Percentiles rank a stretch among this genome's conserved stretches.
Evolutionary conservation across 1,140 invertebrate species (phyloP).

Genomic region (Drosophila takahashii): DNA sequence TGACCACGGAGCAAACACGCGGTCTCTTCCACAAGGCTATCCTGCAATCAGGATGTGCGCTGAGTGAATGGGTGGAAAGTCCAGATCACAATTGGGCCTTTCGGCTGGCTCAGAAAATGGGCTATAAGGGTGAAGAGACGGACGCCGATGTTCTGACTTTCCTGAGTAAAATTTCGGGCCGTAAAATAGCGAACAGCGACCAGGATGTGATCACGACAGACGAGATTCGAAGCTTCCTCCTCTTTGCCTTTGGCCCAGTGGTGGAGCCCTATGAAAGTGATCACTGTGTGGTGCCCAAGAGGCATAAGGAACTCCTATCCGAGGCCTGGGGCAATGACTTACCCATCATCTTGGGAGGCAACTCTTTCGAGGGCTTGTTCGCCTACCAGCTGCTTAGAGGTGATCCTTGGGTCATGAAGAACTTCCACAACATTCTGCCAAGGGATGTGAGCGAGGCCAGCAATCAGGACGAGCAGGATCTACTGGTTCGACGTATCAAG

Average conservation of each 20-base stretch:
- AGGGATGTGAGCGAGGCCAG: slow-evolving; percentile 51
- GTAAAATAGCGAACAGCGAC: slow-evolving; percentile 86
- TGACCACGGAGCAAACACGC: slow-evolving; percentile 85
- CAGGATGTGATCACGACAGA: slow-evolving; percentile 52
- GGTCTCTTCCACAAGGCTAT: slow-evolving; percentile 85
- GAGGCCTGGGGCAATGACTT: slow-evolving; percentile 82
- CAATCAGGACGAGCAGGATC: slow-evolving; percentile 41
- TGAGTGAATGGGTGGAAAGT: slow-evolving; percentile 79
- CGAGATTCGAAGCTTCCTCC: slow-evolving; percentile 46
- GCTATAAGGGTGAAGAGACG: slow-evolving; percentile 67
- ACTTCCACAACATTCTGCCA: slow-evolving; percentile 65
- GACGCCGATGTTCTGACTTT: slow-evolving; percentile 63
- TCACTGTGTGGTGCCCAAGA: slow-evolving; percentile 65
- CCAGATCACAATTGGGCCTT: slow-evolving; percentile 53
- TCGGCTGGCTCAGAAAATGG: slow-evolving; percentile 59
- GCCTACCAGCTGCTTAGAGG: slow-evolving; percentile 46
- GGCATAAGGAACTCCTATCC: slow-evolving; percentile 50
- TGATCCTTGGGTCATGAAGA: slow-evolving; percentile 44
- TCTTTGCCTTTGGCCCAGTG: slow-evolving; percentile 66
- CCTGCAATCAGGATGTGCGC: slow-evolving; percentile 86
- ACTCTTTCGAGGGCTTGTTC: slow-evolving; percentile 72
- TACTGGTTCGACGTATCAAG: slow-evolving; percentile 49
- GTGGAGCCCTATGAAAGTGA: slow-evolving; percentile 70
- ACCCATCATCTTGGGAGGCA: slow-evolving; percentile 85
- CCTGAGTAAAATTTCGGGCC: slow-evolving; percentile 54